Conservation (phyloP, 2,113 vertebrate genomes). For the Sturnus vulgaris region DNA sequence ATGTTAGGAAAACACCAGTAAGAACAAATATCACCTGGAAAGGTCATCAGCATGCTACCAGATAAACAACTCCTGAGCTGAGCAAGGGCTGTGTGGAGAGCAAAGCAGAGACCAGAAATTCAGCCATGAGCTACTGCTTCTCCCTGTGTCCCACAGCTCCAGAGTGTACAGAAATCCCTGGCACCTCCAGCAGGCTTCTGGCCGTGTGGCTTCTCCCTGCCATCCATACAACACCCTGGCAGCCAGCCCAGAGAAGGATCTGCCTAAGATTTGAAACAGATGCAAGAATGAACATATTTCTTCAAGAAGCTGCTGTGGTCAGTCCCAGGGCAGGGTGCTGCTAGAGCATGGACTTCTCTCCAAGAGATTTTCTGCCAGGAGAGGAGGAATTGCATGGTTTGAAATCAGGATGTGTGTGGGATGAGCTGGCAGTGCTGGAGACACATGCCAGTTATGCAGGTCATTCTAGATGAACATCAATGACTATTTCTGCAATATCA, state of each 20-base stretch:
- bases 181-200: neutral
- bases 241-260: neutral
- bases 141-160: neutral
- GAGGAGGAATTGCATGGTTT: neutral
- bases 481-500: neutral
- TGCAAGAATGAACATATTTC: neutral
- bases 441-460: neutral
- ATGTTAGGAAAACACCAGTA: neutral
- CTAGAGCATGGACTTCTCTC: neutral
- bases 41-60: rapidly evolving
- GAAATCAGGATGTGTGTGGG: neutral
- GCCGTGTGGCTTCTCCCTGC: neutral
- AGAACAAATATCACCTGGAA: neutral
- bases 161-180: rapidly evolving
- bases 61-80: neutral
- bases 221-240: neutral
- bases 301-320: neutral
- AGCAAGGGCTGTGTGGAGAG: neutral
- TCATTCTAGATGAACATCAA: neutral
- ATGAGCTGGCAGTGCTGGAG: neutral
- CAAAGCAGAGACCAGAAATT: neutral
- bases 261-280: neutral
- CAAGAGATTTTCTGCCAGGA: neutral
- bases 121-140: neutral
- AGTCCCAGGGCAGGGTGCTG: neutral